Evolutionary conservation across 1,140 invertebrate genomes (phyloP).

Genomic region (Alviniconcha marisindica): DNA sequence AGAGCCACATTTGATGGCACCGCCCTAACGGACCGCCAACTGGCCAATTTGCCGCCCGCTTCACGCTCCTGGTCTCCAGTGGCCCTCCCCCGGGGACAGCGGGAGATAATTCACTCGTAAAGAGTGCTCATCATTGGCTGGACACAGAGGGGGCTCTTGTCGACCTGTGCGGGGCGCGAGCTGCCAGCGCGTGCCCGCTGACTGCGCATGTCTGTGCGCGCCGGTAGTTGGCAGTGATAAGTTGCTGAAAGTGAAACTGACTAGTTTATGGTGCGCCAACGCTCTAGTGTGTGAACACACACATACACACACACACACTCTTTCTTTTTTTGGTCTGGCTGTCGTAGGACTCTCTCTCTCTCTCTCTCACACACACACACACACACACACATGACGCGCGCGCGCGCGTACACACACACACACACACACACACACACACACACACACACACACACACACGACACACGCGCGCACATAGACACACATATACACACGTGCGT

Average conservation of each 20-base stretch:
- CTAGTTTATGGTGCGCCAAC: background rate
- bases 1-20: background rate
- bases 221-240: conserved; percentile 23
- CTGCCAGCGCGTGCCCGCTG: conserved; percentile 22
- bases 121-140: background rate
- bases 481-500: too few species aligned
- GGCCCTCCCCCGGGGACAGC: background rate
- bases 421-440: too few species aligned
- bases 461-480: too few species aligned
- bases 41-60: conserved; percentile 13
- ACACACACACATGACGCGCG: background rate
- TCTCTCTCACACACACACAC: too few species aligned
- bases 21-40: background rate
- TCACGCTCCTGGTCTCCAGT: background rate
- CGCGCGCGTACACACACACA: too few species aligned
- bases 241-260: background rate
- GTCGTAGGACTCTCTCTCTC: too few species aligned
- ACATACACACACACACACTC: too few species aligned
- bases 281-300: too few species aligned
- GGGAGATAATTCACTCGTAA: background rate
- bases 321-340: too few species aligned
- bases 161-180: background rate
- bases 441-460: too few species aligned
- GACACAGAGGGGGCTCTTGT: conserved; percentile 16
- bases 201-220: conserved; percentile 30